Conservation (phyloP, 2,797 vertebrate species). For the Propithecus perrieri region DNA sequence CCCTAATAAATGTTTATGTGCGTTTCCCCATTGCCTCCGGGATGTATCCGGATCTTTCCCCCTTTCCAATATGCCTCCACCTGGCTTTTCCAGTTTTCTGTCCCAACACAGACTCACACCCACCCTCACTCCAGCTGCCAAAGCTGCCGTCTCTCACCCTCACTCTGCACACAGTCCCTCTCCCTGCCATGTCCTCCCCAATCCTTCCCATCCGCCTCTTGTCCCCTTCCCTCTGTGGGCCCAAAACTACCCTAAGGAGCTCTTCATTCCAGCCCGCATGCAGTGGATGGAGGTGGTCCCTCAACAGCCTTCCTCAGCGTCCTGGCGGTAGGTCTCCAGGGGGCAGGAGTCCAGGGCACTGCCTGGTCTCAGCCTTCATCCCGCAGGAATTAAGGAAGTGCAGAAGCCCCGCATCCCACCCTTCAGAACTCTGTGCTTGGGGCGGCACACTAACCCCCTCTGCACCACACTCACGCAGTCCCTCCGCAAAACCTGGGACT, state of each 20-base stretch:
- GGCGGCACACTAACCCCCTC: background rate
- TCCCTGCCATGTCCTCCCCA: background rate
- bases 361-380: no score
- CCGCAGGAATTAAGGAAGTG: background rate
- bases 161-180: background rate
- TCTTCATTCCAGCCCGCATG: accelerated
- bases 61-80: background rate
- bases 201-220: background rate
- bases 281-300: no score
- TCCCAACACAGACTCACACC: background rate
- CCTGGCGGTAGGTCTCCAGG: background rate
- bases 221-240: background rate
- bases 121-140: background rate
- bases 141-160: background rate
- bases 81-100: background rate
- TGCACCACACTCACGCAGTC: background rate
- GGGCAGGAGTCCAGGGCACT: background rate
- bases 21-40: background rate
- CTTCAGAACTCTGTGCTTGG: accelerated
- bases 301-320: background rate
- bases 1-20: background rate
- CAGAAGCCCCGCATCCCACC: background rate
- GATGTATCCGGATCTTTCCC: background rate
- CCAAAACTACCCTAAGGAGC: background rate
- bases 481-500: background rate